phyloP scores from a whole-genome alignment of 2,797 vertebrate genomes.

The Coranthus polyacanthus region DNA sequence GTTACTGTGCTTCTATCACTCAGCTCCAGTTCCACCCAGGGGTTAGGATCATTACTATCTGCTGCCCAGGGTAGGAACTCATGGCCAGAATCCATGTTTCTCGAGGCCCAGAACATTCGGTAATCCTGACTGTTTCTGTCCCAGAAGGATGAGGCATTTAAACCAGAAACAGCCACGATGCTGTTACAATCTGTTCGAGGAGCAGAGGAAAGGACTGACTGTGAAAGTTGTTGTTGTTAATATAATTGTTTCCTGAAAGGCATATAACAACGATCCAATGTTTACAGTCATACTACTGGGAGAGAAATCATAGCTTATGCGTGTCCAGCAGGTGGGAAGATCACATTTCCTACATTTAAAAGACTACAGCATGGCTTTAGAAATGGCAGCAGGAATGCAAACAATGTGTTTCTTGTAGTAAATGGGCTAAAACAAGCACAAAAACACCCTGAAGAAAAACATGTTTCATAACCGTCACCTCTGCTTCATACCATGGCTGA shows the following conservation, averaged over 20 bases:
- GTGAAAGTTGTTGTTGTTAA: conserved; percentile 17
- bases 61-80: conserved; percentile 79
- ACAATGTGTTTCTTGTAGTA: background rate
- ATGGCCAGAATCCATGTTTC: conserved; percentile 51
- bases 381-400: conserved; percentile 10
- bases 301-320: background rate
- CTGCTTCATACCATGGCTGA: conserved; percentile 83
- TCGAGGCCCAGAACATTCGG: conserved; percentile 64
- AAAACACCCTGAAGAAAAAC: background rate
- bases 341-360: conserved; percentile 1
- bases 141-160: conserved; percentile 86
- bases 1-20: conserved; percentile 85
- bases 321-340: background rate
- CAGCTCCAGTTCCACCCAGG: conserved; percentile 89
- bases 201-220: conserved; percentile 11
- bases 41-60: conserved; percentile 9
- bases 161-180: conserved; percentile 72
- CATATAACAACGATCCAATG: too few relatives aligned
- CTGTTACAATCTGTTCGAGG: conserved; percentile 82
- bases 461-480: background rate
- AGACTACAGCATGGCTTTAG: background rate
- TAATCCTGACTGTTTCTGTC: conserved; percentile 69
- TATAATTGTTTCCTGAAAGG: conserved; percentile 10
- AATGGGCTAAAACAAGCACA: conserved; percentile 5
- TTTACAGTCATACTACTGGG: background rate